Percentiles rank a stretch among this genome's conserved stretches.
phyloP scores from a whole-genome alignment of 2,888 invertebrate genomes.

The Heliconius erato region DNA sequence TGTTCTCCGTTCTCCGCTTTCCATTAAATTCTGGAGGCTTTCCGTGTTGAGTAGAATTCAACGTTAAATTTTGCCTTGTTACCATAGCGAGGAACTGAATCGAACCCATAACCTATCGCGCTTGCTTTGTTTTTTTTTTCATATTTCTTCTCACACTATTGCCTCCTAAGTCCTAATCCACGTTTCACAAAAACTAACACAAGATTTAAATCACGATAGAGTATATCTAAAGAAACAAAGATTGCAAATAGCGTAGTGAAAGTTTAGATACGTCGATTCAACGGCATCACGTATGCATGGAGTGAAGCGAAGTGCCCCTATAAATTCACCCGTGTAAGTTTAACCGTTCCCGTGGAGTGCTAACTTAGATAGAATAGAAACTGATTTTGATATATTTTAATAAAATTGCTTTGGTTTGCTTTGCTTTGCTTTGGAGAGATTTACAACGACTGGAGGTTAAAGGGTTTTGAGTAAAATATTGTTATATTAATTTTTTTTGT shows the following conservation, averaged over 20 bases:
- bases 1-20: too few relatives aligned
- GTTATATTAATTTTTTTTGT: too few relatives aligned
- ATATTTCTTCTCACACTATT: not conserved
- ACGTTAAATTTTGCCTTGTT: too few relatives aligned
- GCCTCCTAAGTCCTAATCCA: not conserved
- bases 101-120: too few relatives aligned
- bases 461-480: too few relatives aligned
- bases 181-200: not conserved
- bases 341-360: conserved; percentile 64
- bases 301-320: conserved; percentile 58
- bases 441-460: not conserved
- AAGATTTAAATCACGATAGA: not conserved
- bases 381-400: conserved; percentile 32
- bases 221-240: conserved; percentile 9
- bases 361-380: conserved; percentile 58
- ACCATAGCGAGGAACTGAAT: too few relatives aligned
- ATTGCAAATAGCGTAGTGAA: conserved; percentile 31
- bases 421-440: not conserved
- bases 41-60: too few relatives aligned
- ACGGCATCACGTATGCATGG: conserved; percentile 67
- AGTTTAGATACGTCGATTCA: conserved; percentile 45
- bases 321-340: conserved; percentile 81
- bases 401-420: not conserved
- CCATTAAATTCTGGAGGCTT: too few relatives aligned
- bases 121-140: not conserved